Evolutionary conservation across 2,113 vertebrate species (phyloP), one percentile per base, ranked within the genome.

Genomic region (Cynocephalus volans): DNA sequence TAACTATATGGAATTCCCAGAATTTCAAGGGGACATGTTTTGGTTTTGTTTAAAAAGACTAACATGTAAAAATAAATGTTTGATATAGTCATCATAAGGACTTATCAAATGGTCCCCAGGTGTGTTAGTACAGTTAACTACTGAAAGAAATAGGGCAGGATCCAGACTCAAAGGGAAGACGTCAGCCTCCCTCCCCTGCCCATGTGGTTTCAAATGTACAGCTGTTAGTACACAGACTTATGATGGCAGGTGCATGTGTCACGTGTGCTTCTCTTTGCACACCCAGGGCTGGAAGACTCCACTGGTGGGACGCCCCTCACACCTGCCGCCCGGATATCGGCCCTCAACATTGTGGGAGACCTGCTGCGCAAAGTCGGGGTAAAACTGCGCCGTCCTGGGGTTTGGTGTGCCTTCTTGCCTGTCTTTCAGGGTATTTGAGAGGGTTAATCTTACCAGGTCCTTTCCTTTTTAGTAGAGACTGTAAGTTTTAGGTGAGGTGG

Each of bases 341-440:
- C 99, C 8, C 99, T 99, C 56, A 99, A 99, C 97, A 99, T 99
- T 0, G 99, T 99, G 7, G 99, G 99, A 70, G 99, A 99, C 97
- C 98, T 99, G 90, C 99, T 99, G 81, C 98, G 99, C 93, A 99
- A 99, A 99, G 99, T 99, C 0, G 99, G 99, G 98, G 99, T 99
- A 98, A 99, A 99, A 93, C 48, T 60, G 50, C 1, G 0, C 26
- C 4, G 3, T 24, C 24, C 48, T 4, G 7, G 58, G 14, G 3
- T 65, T 24, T 14, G 8, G 7, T 1, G 4, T 17, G 75, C 64
- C 76, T 14, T 54, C 72, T 36, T 23, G 24, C 28, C 75, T 26
- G 0, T 60, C 70, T 31, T 83, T 62, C 24, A 4, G 45, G n/a
- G 9, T 26, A 0, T 14, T 1, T 3, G 75, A 31, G 21, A 26